Percentiles rank a stretch among this genome's conserved stretches.
phyloP scores from a whole-genome alignment of 2,113 vertebrate species.

The Cynocephalus volans region DNA sequence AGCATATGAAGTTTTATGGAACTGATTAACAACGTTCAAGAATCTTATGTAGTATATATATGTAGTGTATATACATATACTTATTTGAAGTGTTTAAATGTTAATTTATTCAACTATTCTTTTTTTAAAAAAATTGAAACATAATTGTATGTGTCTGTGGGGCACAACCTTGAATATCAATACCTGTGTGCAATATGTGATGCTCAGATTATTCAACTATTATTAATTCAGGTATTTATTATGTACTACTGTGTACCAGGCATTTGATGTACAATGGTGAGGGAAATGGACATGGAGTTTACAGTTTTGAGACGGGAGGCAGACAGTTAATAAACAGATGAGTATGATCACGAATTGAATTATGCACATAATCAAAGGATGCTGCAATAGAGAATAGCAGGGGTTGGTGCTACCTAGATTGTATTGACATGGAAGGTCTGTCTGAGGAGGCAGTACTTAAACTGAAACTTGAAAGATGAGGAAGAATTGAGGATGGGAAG shows the following conservation, averaged over 20 bases:
- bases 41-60: neutral
- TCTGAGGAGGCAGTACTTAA: conserved; percentile 28
- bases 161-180: no score
- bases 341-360: neutral
- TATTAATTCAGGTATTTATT: neutral
- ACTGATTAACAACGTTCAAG: neutral
- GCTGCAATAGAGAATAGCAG: neutral
- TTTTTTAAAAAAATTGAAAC: no score
- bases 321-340: neutral
- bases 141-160: no score
- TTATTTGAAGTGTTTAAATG: neutral
- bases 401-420: neutral
- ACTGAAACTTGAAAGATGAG: neutral
- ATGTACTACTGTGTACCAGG: neutral
- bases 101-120: neutral
- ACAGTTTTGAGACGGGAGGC: neutral
- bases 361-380: neutral
- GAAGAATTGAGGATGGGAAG: neutral
- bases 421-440: neutral
- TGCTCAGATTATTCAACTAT: neutral
- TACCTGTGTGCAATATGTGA: no score
- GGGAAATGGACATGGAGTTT: neutral
- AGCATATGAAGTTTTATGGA: neutral
- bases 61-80: neutral
- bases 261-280: neutral